Conservation (phyloP, 2,888 invertebrate species). For the Drosophila gaucha region DNA sequence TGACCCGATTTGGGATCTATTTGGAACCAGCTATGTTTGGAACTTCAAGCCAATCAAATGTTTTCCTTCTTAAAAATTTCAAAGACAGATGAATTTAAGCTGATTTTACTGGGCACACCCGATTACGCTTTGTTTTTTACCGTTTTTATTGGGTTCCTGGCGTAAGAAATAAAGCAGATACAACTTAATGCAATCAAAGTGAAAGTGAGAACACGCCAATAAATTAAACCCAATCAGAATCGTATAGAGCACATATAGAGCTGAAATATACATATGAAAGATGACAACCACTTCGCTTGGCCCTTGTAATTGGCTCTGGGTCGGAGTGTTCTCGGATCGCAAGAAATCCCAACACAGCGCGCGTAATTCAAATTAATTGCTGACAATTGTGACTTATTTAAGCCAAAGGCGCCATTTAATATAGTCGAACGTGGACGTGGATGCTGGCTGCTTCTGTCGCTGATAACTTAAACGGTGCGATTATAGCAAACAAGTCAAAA, state of each 20-base stretch:
- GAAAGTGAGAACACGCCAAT: slow-evolving; percentile 78
- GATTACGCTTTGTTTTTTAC: background rate
- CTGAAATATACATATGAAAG: slow-evolving; percentile 37
- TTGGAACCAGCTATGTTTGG: too few relatives aligned
- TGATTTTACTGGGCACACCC: background rate
- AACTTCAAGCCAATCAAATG: too few relatives aligned
- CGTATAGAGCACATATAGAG: slow-evolving; percentile 23
- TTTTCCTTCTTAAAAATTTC: too few relatives aligned
- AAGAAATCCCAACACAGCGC: slow-evolving; percentile 69
- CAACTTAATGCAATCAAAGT: slow-evolving; percentile 67
- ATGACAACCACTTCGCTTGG: slow-evolving; percentile 51
- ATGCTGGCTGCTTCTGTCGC: slow-evolving; percentile 4
- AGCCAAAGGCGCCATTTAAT: slow-evolving; percentile 76
- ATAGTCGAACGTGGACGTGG: slow-evolving; percentile 20
- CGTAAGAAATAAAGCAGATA: slow-evolving; percentile 33
- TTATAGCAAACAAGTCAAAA: slow-evolving; percentile 17
- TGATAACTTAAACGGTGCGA: slow-evolving; percentile 38
- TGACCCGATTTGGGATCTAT: too few relatives aligned
- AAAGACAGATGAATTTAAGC: background rate
- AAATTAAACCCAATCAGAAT: slow-evolving; percentile 71
- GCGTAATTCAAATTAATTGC: slow-evolving; percentile 80
- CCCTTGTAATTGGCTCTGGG: slow-evolving; percentile 68
- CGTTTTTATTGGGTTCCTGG: background rate
- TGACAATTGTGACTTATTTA: slow-evolving; percentile 76
- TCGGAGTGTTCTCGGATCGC: slow-evolving; percentile 42